Percentiles rank a stretch among this genome's conserved stretches.
Conservation (phyloP, 2,797 vertebrate genomes). For the Falco naumanni region DNA sequence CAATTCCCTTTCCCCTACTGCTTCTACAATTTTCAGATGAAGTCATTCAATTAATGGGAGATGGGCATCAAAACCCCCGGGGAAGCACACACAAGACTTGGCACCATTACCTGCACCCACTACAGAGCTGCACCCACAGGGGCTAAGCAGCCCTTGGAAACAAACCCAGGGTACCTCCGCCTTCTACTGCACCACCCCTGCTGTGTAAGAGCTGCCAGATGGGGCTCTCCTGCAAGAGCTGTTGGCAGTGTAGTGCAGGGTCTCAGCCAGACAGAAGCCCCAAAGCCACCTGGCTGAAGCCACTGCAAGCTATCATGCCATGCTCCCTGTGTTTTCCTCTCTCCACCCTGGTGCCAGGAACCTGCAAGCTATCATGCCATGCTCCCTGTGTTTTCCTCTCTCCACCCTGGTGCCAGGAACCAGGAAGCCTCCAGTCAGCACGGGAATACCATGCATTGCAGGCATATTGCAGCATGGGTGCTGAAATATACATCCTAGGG, state of each 20-base stretch:
- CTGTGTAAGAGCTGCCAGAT: neutral
- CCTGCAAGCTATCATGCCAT: neutral
- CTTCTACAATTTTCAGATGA: neutral
- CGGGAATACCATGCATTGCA: neutral
- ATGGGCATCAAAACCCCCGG: neutral
- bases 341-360: neutral
- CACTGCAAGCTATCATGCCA: neutral
- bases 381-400: neutral
- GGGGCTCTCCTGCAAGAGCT: neutral
- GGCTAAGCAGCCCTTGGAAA: neutral
- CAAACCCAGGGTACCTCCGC: neutral
- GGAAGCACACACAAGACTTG: neutral
- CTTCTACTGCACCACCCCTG: neutral
- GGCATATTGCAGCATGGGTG: neutral
- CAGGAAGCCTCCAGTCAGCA: neutral
- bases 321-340: neutral
- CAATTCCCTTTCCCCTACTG: neutral
- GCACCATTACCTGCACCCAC: neutral
- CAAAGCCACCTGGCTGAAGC: neutral
- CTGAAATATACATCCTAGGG: neutral
- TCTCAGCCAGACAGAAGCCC: neutral
- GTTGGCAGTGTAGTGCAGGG: neutral
- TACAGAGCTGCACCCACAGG: neutral
- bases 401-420: neutral
- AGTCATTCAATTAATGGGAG: neutral